Conservation (phyloP, 2,888 invertebrate genomes). For the Stegana nigrithorax region DNA sequence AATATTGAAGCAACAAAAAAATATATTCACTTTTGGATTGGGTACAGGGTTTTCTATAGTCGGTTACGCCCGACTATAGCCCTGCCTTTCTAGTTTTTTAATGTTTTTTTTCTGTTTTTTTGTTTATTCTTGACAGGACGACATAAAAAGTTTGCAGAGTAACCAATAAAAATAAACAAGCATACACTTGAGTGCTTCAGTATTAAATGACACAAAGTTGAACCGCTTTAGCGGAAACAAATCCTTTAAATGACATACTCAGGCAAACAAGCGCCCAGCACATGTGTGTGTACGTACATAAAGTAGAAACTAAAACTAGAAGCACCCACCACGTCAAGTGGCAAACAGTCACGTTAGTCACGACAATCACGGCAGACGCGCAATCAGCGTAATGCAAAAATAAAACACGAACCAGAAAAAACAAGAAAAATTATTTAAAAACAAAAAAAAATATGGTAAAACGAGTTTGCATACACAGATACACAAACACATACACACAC, state of each 20-base stretch:
- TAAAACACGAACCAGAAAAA: too few relatives aligned
- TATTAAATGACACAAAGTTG: constrained; percentile 48
- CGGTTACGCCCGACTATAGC: too few relatives aligned
- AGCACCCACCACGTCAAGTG: neutral
- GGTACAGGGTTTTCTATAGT: too few relatives aligned
- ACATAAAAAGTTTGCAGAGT: constrained; percentile 26
- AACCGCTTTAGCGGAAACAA: constrained; percentile 46
- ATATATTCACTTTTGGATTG: too few relatives aligned
- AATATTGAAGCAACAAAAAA: too few relatives aligned
- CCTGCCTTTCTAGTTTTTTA: too few relatives aligned
- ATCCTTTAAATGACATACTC: constrained; percentile 39
- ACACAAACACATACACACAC: too few relatives aligned
- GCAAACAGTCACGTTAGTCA: too few relatives aligned
- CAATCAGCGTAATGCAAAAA: constrained; percentile 12
- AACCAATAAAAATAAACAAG: constrained; percentile 32
- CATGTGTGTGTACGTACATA: too few relatives aligned
- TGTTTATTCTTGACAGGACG: too few relatives aligned
- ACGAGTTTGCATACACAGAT: too few relatives aligned
- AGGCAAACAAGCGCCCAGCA: constrained; percentile 21
- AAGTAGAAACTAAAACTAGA: neutral
- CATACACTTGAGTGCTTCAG: constrained; percentile 30
- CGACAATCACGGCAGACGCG: neutral
- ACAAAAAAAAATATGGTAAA: neutral
- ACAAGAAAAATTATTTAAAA: constrained; percentile 2
- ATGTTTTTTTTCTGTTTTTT: too few relatives aligned